Percentiles rank a stretch among this genome's conserved stretches.
phyloP scores from a whole-genome alignment of 2,113 vertebrate species.

The Micronycteris hirsuta region DNA sequence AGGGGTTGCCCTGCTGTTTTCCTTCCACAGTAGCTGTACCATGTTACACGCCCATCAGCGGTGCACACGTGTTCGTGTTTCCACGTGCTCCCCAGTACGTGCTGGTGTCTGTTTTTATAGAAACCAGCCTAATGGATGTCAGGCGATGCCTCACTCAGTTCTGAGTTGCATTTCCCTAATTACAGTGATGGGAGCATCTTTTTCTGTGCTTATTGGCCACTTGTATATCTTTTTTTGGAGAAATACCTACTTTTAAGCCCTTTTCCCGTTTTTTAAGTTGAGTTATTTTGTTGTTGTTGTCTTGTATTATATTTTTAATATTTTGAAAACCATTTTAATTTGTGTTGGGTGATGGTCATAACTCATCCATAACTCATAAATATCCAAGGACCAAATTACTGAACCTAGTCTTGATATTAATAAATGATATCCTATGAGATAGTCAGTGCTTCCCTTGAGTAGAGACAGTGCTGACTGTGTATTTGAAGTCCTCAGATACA shows the following conservation, averaged over 20 bases:
- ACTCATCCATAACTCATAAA: not conserved
- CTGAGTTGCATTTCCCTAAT: not conserved
- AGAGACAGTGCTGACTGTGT: not conserved
- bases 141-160: not conserved
- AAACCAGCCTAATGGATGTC: not conserved
- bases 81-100: not conserved
- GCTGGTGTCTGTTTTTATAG: not conserved
- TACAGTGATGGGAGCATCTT: not conserved
- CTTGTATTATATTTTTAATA: not conserved
- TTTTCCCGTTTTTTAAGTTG: not conserved
- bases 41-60: not conserved
- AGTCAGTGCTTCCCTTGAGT: not conserved
- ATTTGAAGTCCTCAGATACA: not conserved
- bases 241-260: not conserved
- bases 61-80: not conserved
- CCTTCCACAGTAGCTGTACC: not conserved
- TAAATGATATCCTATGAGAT: not conserved
- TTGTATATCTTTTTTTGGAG: not conserved
- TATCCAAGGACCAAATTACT: not conserved
- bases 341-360: not conserved
- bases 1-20: not conserved
- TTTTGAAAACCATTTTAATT: not conserved
- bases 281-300: not conserved
- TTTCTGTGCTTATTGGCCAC: not conserved
- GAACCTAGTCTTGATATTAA: not conserved